phyloP scores from a whole-genome alignment of 2,797 vertebrate genomes.

The Forpus xanthops region DNA sequence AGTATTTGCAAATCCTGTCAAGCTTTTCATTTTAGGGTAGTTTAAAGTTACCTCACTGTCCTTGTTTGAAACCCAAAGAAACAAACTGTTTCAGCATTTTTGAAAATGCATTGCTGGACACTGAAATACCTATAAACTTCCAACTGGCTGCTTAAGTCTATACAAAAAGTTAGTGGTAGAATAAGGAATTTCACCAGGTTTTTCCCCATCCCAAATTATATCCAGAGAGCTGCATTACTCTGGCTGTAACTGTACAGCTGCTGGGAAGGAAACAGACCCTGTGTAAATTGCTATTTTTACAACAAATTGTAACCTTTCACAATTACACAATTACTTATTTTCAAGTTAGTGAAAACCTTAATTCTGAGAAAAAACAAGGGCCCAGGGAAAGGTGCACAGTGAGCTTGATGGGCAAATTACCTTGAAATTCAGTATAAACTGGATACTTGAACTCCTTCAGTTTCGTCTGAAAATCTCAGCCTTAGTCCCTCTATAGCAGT shows the following conservation, averaged over 20 bases:
- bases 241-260: neutral
- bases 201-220: neutral
- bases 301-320: neutral
- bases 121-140: neutral
- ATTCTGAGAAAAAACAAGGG: neutral
- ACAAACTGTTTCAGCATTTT: neutral
- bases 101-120: neutral
- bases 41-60: neutral
- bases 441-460: neutral
- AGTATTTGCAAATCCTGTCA: constrained; percentile 7
- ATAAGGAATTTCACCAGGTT: neutral
- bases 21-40: neutral
- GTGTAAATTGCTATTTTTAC: neutral
- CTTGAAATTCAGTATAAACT: neutral
- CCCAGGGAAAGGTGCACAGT: neutral
- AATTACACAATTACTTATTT: neutral
- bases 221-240: neutral
- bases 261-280: neutral
- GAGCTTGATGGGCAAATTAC: neutral
- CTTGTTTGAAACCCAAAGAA: neutral
- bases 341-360: neutral
- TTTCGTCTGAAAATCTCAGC: constrained; percentile 17
- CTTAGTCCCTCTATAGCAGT: neutral
- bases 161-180: neutral
- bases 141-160: neutral